Evolutionary conservation across 2,797 vertebrate genomes (phyloP), one percentile per base, ranked within the genome.

Genomic region (Phoebastria nigripes): DNA sequence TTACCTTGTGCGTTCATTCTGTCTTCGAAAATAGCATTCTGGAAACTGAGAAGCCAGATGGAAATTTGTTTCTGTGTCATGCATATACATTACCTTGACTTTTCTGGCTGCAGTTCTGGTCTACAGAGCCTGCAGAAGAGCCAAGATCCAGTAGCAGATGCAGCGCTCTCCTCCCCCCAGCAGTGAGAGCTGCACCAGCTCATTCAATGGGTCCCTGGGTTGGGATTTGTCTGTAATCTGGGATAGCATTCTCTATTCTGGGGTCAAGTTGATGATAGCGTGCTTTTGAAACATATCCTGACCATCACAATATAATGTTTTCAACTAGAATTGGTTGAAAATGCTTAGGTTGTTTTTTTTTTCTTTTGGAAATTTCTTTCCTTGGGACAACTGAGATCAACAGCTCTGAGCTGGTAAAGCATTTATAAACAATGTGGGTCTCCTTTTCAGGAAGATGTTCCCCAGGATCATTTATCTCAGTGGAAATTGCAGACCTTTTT

Each of bases 61-160:
- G 87, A 95, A 88, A 91, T 76, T 46, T 10, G 25, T 61, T 69
- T 90, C 85, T 56, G n/a, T 76, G 73, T 88, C 77, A 90, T 66
- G 77, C 93, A 91, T 90, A 91, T 82, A 91, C 66, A 94, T 93
- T 54, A 94, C 25, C n/a, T 12, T 79, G 92, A 70, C 80, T 93
- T 82, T 91, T 90, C 85, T 93, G 91, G 82, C 91, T 90, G 69
- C 77, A 51, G 58, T 62, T 95, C 73, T 87, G 54, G 39, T 72
- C 70, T 62, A 69, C 82, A 79, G 76, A 86, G 93, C 82, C 61
- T 47, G 37, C 55, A 42, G 85, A 74, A 66, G 46, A 95, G 91
- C 92, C 62, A 78, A 79, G 82, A 78, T 72, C 28, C 51, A 35
- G 54, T 9, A 83, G 69, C 66, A 93, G 91, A 91, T 91, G 87